Base-by-base conservation (phyloP, 2,888 invertebrate species). In the Trypoxylon attenuatum region DNA sequence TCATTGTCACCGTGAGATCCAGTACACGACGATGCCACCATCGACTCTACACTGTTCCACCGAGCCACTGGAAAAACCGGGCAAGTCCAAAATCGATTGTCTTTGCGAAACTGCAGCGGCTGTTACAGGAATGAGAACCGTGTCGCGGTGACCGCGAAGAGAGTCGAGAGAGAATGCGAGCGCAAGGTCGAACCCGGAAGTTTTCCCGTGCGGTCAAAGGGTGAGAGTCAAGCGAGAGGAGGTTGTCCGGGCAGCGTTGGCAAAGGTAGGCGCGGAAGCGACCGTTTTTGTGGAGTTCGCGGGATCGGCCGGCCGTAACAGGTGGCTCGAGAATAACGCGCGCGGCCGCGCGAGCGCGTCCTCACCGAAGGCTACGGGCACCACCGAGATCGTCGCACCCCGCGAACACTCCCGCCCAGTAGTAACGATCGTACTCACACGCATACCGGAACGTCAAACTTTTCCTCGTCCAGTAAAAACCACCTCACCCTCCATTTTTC, bases 221-320 rank as follows among this genome's bases (percentile, higher is more conserved):
- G 33, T 33, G 33, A 1, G 33, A 3, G 6, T n/a, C n/a, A n/a
- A n/a, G n/a, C 10, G 33, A 33, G 5, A 33, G 13, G 10, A 33
- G 33, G 33, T 33, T n/a, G n/a, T n/a, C n/a, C n/a, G n/a, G n/a
- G n/a, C n/a, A n/a, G n/a, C n/a, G n/a, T n/a, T n/a, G 33, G 0
- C 2, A 13, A 33, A 33, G 33, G 33, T 33, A 33, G 33, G 33
- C 2, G 13, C 10, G 13, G 25, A 13, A 5, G n/a, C n/a, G n/a
- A 5, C 0, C 0, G 1, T 41, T 41, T 41, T 41, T 19, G 16
- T 6, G 33, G 33, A 33, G 33, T 13, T 25, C 56, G 47, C 46
- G 43, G 47, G 27, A 47, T 18, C 41, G 39, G 59, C 56, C 59
- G 59, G 56, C 54, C 56, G 59, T 60, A 60, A 60, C 59, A 60